Conservation (phyloP, 2,888 invertebrate species). For the Chesias legatella region DNA sequence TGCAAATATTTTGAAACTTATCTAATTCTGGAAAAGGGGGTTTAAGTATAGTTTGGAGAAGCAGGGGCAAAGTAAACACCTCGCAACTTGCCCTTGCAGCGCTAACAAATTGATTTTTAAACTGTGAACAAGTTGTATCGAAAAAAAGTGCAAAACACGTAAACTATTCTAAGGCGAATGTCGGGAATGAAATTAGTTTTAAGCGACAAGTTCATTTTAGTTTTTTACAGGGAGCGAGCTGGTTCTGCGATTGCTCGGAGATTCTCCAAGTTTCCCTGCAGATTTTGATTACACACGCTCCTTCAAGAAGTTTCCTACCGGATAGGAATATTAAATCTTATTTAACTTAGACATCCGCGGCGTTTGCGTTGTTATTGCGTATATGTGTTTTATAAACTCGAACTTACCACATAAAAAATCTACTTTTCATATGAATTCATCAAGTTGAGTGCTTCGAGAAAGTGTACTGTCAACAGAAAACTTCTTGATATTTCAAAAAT, state of each 20-base stretch:
- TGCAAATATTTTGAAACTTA: constrained; percentile 60
- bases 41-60: constrained; percentile 55
- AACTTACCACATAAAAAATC: constrained; percentile 54
- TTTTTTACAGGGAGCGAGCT: constrained; percentile 62
- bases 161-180: constrained; percentile 73
- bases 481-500: too few relatives aligned
- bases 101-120: constrained; percentile 75
- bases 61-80: constrained; percentile 58
- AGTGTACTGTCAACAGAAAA: too few relatives aligned
- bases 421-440: constrained; percentile 49
- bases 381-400: constrained; percentile 73
- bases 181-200: constrained; percentile 77
- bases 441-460: too few relatives aligned
- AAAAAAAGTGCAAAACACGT: constrained; percentile 61
- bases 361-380: constrained; percentile 75
- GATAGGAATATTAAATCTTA: constrained; percentile 80
- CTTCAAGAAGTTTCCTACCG: constrained; percentile 71
- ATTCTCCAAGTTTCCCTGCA: constrained; percentile 72
- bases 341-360: constrained; percentile 77
- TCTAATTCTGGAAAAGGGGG: constrained; percentile 54
- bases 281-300: constrained; percentile 80
- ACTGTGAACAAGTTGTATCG: constrained; percentile 63
- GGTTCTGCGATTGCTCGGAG: constrained; percentile 69
- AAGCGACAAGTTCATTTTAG: constrained; percentile 78
- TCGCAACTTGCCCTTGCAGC: constrained; percentile 62